Evolutionary conservation across 1,140 invertebrate species (phyloP), one percentile per base, ranked within the genome.

Genomic region (Onthophagus taurus): DNA sequence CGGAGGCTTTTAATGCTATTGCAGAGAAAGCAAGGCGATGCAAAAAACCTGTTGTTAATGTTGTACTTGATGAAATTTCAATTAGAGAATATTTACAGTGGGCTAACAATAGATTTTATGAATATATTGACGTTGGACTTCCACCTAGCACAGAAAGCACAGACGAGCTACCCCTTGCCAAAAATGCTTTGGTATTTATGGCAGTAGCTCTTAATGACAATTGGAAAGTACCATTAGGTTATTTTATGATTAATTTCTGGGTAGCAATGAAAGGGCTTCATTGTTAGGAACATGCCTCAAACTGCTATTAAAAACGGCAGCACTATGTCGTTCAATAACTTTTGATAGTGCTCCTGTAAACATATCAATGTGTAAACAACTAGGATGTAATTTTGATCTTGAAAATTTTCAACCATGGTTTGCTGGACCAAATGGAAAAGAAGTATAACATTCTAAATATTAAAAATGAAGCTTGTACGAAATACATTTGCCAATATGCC

Each of bases 201-300:
- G 26, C 58, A 2, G 54, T 53, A 18, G 43, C 20, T 21, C 26
- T 65, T 4, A 64, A 63, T 49, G 45, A 36, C 12, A 23, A 16
- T 6, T 64, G 53, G 54, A 66, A 66, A 47, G 41, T 64, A 4
- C 59, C 60, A n/a, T 50, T 60, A n/a, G 54, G 50, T 0, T 63
- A 64, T 42, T 64, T 60, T 54, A 53, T 64, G n/a, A 55, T 57
- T n/a, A 16, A 50, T 30, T 39, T 24, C 37, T 61, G 12, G 46
- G 13, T 18, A 49, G 42, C 4, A 13, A 26, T 5, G 33, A 58
- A 42, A 55, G 54, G 51, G 39, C 49, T 5, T 37, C 41, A 23
- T 46, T 58, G 19, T 38, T 59, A 29, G n/a, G 31, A 30, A 42
- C 52, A 45, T 45, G 46, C 23, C 17, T 59, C n/a, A 54, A 57